Evolutionary conservation across 2,797 vertebrate genomes (phyloP).

Genomic region (Brachyrhaphis roseni): DNA sequence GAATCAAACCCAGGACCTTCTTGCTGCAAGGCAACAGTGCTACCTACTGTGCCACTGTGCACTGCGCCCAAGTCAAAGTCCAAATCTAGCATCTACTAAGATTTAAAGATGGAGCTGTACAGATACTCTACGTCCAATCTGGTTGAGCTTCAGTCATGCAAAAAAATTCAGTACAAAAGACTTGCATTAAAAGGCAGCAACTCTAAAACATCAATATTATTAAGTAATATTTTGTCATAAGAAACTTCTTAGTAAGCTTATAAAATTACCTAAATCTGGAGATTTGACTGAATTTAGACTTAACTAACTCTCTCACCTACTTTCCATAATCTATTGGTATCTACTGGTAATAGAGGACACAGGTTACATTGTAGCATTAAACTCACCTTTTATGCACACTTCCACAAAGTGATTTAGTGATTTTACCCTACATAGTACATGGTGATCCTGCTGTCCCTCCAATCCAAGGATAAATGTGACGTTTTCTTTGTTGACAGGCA

Average conservation of each 20-base stretch:
- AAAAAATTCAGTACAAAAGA: not conserved
- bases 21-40: no score
- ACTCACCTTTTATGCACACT: not conserved
- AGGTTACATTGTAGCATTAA: not conserved
- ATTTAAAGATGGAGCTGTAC: not conserved
- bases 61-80: not conserved
- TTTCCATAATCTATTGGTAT: not conserved
- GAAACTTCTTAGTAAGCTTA: no score
- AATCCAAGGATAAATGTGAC: slow-evolving; percentile 15
- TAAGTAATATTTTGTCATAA: not conserved
- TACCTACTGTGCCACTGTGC: no score
- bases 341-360: not conserved
- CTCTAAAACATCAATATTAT: not conserved
- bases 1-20: no score
- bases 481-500: slow-evolving; percentile 21
- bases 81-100: not conserved
- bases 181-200: not conserved
- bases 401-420: slow-evolving; percentile 11
- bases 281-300: not conserved
- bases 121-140: not conserved
- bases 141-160: not conserved
- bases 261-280: no score
- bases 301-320: not conserved
- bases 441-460: not conserved
- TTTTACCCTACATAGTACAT: slow-evolving; percentile 8